Percentiles rank a stretch among this genome's conserved stretches.
Evolutionary conservation across 2,888 invertebrate species (phyloP).

Genomic region (Cataglyphis altisquamis): DNA sequence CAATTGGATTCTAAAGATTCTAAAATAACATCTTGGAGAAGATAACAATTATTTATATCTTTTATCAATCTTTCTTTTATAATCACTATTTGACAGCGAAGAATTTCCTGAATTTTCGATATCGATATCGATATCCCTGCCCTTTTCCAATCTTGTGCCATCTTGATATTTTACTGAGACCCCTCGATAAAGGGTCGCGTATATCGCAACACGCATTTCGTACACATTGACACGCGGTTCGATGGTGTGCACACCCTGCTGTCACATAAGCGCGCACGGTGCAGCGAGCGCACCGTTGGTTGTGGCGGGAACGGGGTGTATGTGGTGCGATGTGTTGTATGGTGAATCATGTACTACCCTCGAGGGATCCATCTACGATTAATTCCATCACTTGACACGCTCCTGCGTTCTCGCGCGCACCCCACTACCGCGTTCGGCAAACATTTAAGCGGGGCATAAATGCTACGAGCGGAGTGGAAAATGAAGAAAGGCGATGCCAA

Average conservation of each 20-base stretch:
- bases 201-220: constrained; percentile 32
- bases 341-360: constrained; percentile 78
- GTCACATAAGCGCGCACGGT: constrained; percentile 67
- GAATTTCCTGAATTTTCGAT: constrained; percentile 25
- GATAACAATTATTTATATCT: not conserved
- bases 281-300: constrained; percentile 55
- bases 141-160: not conserved
- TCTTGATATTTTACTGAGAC: constrained; percentile 17
- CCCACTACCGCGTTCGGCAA: constrained; percentile 54
- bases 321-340: constrained; percentile 73
- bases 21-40: not conserved
- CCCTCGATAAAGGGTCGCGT: constrained; percentile 22
- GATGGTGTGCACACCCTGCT: constrained; percentile 57
- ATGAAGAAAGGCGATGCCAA: constrained; percentile 68
- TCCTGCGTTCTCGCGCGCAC: constrained; percentile 64
- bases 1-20: not conserved
- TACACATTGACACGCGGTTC: constrained; percentile 15
- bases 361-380: constrained; percentile 78
- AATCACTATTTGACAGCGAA: not conserved
- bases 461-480: constrained; percentile 67
- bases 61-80: not conserved
- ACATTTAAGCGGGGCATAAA: constrained; percentile 73
- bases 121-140: not conserved
- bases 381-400: constrained; percentile 79
- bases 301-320: constrained; percentile 49